Conservation (phyloP, 2,113 vertebrate species). For the Apodemus sylvaticus region DNA sequence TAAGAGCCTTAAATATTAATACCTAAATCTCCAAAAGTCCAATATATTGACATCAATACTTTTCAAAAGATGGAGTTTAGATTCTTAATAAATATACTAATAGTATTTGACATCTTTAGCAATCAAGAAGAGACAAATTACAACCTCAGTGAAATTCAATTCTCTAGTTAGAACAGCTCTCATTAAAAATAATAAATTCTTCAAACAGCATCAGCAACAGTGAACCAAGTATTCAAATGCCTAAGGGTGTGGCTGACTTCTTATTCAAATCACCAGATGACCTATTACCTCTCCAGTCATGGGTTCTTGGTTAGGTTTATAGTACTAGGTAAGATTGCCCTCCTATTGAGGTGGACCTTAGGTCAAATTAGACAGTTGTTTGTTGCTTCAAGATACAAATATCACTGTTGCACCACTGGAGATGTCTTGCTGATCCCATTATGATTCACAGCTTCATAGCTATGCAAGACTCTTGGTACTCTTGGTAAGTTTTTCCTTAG, state of each 20-base stretch:
- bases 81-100: not conserved
- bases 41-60: not conserved
- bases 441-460: not conserved
- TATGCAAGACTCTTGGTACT: not conserved
- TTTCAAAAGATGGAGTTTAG: not conserved
- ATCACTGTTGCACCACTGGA: not conserved
- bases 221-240: not conserved
- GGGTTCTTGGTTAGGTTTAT: not conserved
- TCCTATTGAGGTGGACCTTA: not conserved
- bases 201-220: not conserved
- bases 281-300: not conserved
- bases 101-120: not conserved
- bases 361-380: not conserved
- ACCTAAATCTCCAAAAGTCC: rapidly evolving
- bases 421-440: not conserved
- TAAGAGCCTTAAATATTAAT: not conserved
- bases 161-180: not conserved
- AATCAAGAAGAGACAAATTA: not conserved
- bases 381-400: not conserved
- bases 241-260: not conserved
- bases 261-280: not conserved
- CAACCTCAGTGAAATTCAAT: not conserved
- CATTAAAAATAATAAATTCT: not conserved
- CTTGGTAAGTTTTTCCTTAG: not conserved
- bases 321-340: not conserved